Percentiles rank a stretch among this genome's conserved stretches.
phyloP scores from a whole-genome alignment of 2,113 vertebrate genomes.

The Atractosteus spatula region DNA sequence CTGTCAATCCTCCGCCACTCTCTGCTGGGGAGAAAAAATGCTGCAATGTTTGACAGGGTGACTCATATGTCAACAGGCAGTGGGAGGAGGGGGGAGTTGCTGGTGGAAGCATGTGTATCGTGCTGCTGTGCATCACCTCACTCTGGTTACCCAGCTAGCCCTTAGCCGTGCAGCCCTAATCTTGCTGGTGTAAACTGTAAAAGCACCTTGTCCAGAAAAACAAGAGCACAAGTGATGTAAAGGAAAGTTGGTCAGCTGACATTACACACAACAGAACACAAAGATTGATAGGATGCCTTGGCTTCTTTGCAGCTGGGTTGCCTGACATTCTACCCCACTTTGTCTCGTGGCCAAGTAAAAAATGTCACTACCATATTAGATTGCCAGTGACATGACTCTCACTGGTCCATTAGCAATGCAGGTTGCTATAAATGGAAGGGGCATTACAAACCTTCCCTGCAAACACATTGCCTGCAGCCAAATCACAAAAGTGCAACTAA shows the following conservation, averaged over 20 bases:
- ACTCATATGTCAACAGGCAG: too few relatives aligned
- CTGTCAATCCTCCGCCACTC: too few relatives aligned
- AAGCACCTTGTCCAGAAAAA: background rate
- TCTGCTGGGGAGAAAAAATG: too few relatives aligned
- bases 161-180: background rate
- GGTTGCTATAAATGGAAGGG: slow-evolving; percentile 25
- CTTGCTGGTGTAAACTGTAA: background rate
- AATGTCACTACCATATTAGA: slow-evolving; percentile 27
- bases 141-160: background rate
- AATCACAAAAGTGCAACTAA: slow-evolving; percentile 13
- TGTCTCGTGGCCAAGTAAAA: slow-evolving; percentile 23
- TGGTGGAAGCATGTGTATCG: background rate
- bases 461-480: slow-evolving; percentile 5
- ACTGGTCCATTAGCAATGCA: slow-evolving; percentile 6
- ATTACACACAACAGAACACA: background rate
- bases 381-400: slow-evolving; percentile 13
- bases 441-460: slow-evolving; percentile 2
- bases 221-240: background rate
- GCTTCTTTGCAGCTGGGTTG: too few relatives aligned
- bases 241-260: slow-evolving; percentile 9
- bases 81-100: too few relatives aligned
- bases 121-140: background rate
- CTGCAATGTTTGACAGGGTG: too few relatives aligned
- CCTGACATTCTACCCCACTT: background rate
- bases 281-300: slow-evolving; percentile 4